Percentiles rank a stretch among this genome's conserved stretches.
These are phyloP conservation scores for Pachyseris speciosa DNA, from an alignment of 64 coral and sea anemone species.

Conservation along the genomic window DNA sequence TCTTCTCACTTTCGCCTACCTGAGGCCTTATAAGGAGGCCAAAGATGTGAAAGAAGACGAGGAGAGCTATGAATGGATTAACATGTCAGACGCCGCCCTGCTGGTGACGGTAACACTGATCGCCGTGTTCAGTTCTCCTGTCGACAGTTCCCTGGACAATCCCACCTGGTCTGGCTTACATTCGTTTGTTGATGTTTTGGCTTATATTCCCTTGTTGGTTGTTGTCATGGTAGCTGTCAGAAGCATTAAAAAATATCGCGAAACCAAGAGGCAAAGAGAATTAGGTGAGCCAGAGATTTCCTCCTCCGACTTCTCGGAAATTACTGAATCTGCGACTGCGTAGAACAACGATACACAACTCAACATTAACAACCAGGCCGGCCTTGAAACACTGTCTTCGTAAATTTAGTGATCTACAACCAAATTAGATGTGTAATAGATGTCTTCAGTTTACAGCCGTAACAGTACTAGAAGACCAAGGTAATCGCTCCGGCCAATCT, in stretches of 20 bases:
- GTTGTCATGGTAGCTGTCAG: slow-evolving; percentile 3
- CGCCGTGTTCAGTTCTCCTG: slow-evolving; percentile 57
- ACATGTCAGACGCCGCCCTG: slow-evolving; percentile 33
- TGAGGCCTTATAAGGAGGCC: slow-evolving; percentile 33
- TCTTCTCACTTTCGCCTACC: slow-evolving; percentile 16
- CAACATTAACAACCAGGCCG: too few species aligned
- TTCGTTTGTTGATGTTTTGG: background rate
- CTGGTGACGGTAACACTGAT: slow-evolving; percentile 51
- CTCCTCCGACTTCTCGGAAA: background rate
- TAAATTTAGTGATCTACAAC: too few species aligned
- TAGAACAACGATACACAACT: too few species aligned
- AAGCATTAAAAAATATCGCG: background rate
- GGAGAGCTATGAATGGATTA: slow-evolving; percentile 35
- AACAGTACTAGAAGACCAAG: too few species aligned
- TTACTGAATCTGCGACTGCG: background rate
- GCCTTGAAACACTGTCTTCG: too few species aligned
- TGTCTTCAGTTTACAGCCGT: too few species aligned
- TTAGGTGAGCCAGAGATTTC: background rate
- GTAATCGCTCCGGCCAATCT: too few species aligned
- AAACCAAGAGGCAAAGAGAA: background rate
- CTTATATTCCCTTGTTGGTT: slow-evolving; percentile 49
- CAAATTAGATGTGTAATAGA: too few species aligned
- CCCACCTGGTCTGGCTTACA: background rate
- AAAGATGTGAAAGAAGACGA: slow-evolving; percentile 20
- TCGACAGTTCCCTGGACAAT: background rate